phyloP scores from a whole-genome alignment of 2,797 vertebrate species.

The Smutsia temminckii region DNA sequence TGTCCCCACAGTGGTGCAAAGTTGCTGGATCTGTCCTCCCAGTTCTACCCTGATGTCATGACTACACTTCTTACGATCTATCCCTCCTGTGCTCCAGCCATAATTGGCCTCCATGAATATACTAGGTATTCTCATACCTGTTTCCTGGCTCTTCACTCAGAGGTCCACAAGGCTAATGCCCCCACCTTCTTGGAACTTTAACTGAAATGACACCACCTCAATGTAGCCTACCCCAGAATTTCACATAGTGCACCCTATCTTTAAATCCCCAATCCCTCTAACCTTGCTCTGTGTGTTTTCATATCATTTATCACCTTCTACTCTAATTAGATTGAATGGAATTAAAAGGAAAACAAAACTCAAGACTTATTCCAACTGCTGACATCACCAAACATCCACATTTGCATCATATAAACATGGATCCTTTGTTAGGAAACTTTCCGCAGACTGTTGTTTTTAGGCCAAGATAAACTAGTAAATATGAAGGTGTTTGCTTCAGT shows the following conservation, averaged over 20 bases:
- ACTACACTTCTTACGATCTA: fast-evolving
- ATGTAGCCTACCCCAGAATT: not conserved
- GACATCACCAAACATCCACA: not conserved
- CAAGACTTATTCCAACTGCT: not conserved
- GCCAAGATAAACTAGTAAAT: not conserved
- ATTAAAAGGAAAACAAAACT: not conserved
- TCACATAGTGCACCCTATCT: not conserved
- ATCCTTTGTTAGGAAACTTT: not conserved
- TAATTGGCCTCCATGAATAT: fast-evolving
- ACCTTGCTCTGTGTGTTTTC: not conserved
- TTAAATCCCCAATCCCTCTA: not conserved
- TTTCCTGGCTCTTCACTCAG: not conserved
- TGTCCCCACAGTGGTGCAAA: not conserved
- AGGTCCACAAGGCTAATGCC: not conserved
- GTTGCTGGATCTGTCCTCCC: not conserved
- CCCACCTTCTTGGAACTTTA: not conserved
- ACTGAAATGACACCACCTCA: not conserved
- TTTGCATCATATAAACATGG: not conserved
- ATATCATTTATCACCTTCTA: not conserved
- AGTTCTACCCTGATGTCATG: not conserved
- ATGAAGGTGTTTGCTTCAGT: not conserved
- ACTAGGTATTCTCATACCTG: fast-evolving
- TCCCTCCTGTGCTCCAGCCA: not conserved
- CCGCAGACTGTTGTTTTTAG: not conserved
- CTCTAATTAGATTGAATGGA: not conserved